Evolutionary conservation across 2,113 vertebrate species (phyloP).

Genomic region (Oenanthe melanoleuca): DNA sequence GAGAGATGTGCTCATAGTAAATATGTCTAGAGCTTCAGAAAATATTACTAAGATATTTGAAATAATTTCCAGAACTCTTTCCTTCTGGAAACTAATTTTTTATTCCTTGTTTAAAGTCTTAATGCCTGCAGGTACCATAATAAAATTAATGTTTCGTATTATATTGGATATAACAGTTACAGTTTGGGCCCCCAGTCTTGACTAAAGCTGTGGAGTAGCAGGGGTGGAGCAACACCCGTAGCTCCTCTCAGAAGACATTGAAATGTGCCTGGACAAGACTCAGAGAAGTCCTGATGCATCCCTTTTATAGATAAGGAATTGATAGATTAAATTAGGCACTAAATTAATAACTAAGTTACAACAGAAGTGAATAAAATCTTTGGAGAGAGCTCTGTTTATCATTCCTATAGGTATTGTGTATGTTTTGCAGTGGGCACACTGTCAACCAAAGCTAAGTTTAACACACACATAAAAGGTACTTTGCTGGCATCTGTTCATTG

Average conservation of each 20-base stretch:
- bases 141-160: not conserved
- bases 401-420: slow-evolving; percentile 38
- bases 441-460: slow-evolving; percentile 57
- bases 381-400: slow-evolving; percentile 36
- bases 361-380: not conserved
- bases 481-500: slow-evolving; percentile 52
- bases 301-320: slow-evolving; percentile 22
- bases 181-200: not conserved
- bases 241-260: not conserved
- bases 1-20: not conserved
- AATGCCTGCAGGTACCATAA: not conserved
- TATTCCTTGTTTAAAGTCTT: slow-evolving; percentile 11
- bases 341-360: not conserved
- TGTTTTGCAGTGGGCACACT: slow-evolving; percentile 57
- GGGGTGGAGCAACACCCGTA: not conserved
- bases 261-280: slow-evolving; percentile 25
- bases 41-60: not conserved
- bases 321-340: not conserved
- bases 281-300: not conserved
- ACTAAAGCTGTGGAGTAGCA: not conserved
- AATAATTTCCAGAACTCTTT: not conserved
- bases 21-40: not conserved
- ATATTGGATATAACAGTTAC: not conserved
- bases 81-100: not conserved
- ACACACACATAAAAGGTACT: slow-evolving; percentile 26